These are phyloP conservation scores for Diglossa cyanea DNA, from an alignment of 2,797 vertebrate genomes.

Conservation along the genomic window DNA sequence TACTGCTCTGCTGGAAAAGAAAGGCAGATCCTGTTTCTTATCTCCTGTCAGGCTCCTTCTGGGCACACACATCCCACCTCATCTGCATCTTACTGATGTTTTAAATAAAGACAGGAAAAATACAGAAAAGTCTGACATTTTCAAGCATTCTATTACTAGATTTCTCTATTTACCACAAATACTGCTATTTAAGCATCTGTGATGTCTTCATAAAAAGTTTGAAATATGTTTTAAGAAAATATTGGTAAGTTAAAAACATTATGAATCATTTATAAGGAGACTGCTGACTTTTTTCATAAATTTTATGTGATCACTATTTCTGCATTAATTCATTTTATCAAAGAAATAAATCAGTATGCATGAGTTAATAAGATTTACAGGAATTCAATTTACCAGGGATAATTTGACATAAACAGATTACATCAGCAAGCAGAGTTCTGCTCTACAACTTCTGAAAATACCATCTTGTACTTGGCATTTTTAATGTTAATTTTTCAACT, in stretches of 20 bases:
- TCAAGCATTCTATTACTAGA: neutral
- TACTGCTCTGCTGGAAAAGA: neutral
- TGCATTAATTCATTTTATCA: neutral
- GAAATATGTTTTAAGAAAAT: neutral
- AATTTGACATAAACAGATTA: neutral
- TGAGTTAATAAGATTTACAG: neutral
- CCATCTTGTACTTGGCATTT: neutral
- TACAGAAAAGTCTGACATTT: neutral
- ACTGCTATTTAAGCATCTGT: neutral
- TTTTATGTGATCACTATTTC: neutral
- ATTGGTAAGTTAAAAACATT: neutral
- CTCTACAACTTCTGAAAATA: neutral
- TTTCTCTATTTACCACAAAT: neutral
- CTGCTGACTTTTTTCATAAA: neutral
- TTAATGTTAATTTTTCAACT: neutral
- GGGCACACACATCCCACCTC: neutral
- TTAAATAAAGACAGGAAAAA: neutral
- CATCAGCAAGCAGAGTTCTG: neutral
- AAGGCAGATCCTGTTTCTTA: neutral
- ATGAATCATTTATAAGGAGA: neutral
- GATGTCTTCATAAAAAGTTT: neutral
- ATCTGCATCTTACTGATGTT: neutral
- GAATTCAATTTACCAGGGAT: conserved; percentile 4
- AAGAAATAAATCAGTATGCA: neutral
- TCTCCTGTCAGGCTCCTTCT: neutral